phyloP scores from a whole-genome alignment of 2,888 invertebrate species.

The Cephus sareptanus region DNA sequence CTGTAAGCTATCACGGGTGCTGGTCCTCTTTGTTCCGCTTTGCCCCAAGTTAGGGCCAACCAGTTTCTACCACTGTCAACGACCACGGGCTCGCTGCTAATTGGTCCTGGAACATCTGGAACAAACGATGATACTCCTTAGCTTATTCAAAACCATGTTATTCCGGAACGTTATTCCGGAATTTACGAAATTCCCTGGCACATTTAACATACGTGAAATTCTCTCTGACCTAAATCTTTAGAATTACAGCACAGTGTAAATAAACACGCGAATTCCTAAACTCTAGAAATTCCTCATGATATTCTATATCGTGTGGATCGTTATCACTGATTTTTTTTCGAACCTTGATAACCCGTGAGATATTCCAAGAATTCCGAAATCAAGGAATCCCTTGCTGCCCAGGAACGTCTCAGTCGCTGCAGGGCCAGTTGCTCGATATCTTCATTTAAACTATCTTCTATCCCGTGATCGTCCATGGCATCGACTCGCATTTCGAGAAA shows the following conservation, averaged over 20 bases:
- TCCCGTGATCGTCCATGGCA: not conserved
- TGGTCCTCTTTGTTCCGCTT: conserved; percentile 75
- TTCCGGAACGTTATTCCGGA: not conserved
- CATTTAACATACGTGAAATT: not conserved
- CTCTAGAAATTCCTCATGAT: not conserved
- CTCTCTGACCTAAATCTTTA: not conserved
- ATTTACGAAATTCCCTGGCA: not conserved
- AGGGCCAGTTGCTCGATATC: conserved; percentile 28
- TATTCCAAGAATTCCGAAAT: conserved; percentile 67
- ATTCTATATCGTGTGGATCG: not conserved
- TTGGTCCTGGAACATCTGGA: conserved; percentile 84
- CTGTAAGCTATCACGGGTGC: conserved; percentile 86
- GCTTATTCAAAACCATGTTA: not conserved
- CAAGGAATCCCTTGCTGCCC: conserved; percentile 59
- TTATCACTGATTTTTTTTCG: not conserved
- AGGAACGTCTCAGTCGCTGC: conserved; percentile 54
- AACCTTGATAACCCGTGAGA: conserved; percentile 69
- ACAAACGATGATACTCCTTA: conserved; percentile 26
- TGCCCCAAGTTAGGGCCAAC: conserved; percentile 86
- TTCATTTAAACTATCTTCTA: not conserved
- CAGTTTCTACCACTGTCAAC: conserved; percentile 88
- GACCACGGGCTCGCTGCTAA: conserved; percentile 79
- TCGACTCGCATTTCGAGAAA: not conserved
- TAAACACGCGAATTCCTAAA: not conserved
- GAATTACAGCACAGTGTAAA: not conserved